A percentile compares a stretch with the other conserved stretches of the same genome.
Conservation (phyloP, 2,888 invertebrate species). For the Endotricha flammealis region DNA sequence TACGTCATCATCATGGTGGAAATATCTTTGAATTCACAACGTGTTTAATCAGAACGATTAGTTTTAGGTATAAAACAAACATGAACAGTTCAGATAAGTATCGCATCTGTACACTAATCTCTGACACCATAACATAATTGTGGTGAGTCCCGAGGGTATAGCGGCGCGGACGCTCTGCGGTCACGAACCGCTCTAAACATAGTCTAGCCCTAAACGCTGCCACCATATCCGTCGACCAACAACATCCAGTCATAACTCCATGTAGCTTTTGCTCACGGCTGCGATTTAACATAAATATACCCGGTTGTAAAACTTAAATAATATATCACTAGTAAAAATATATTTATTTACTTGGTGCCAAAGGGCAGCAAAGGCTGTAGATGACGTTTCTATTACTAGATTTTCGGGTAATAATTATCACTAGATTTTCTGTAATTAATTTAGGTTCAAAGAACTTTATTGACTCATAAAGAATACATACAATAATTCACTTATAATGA, state of each 20-base stretch:
- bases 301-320: too few species aligned
- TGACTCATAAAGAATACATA: too few species aligned
- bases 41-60: neutral
- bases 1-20: too few species aligned
- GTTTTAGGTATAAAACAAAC: constrained; percentile 39
- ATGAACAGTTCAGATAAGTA: constrained; percentile 41
- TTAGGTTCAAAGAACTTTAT: too few species aligned
- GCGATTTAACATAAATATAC: constrained; percentile 22
- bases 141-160: constrained; percentile 51
- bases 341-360: too few species aligned
- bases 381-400: too few species aligned
- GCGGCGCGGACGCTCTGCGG: constrained; percentile 51
- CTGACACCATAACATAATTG: constrained; percentile 69
- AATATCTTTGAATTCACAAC: too few species aligned
- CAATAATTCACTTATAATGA: too few species aligned
- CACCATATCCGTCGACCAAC: constrained; percentile 66
- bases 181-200: constrained; percentile 70
- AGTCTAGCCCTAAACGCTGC: constrained; percentile 66
- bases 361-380: too few species aligned
- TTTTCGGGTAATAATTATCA: too few species aligned
- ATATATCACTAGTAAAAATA: too few species aligned
- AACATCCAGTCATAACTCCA: constrained; percentile 49
- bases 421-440: too few species aligned
- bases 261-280: constrained; percentile 41
- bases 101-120: constrained; percentile 54